Evolutionary conservation across 2,113 vertebrate species (phyloP).

Genomic region (Dunckerocampus dactyliophorus): DNA sequence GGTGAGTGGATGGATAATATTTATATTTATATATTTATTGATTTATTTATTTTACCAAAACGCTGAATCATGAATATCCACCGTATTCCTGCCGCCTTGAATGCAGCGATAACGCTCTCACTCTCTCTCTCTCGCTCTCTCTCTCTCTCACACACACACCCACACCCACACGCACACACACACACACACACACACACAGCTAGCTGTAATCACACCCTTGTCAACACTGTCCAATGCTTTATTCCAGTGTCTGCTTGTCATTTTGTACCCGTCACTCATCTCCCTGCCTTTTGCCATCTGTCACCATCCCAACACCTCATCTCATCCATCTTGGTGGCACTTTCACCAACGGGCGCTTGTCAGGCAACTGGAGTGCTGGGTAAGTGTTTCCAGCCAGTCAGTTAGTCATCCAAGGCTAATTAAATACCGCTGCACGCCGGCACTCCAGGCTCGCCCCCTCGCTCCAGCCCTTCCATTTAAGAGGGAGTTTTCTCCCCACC

Average conservation of each 20-base stretch:
- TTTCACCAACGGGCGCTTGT: constrained; percentile 64
- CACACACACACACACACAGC: too few species aligned
- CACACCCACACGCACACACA: too few species aligned
- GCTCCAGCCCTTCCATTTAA: constrained; percentile 15
- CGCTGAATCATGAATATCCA: too few species aligned
- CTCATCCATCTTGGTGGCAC: constrained; percentile 55
- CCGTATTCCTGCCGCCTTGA: too few species aligned
- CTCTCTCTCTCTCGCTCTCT: too few species aligned
- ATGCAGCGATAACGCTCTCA: too few species aligned
- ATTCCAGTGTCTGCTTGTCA: constrained; percentile 9
- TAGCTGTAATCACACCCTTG: neutral
- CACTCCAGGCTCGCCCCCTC: constrained; percentile 20
- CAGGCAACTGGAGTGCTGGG: constrained; percentile 44
- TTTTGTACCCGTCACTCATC: constrained; percentile 18
- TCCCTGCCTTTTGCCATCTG: constrained; percentile 30
- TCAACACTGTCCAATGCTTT: neutral
- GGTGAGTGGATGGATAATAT: too few species aligned
- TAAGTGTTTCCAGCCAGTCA: constrained; percentile 56
- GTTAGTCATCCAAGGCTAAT: constrained; percentile 67
- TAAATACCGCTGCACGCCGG: constrained; percentile 56
- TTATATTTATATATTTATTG: too few species aligned
- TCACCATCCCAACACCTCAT: constrained; percentile 41
- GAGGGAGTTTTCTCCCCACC: constrained; percentile 1
- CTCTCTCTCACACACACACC: too few species aligned
- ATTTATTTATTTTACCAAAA: too few species aligned